These are phyloP conservation scores for Leptopilina myrica DNA, from an alignment of 2,888 invertebrate species.

Conservation along the genomic window DNA sequence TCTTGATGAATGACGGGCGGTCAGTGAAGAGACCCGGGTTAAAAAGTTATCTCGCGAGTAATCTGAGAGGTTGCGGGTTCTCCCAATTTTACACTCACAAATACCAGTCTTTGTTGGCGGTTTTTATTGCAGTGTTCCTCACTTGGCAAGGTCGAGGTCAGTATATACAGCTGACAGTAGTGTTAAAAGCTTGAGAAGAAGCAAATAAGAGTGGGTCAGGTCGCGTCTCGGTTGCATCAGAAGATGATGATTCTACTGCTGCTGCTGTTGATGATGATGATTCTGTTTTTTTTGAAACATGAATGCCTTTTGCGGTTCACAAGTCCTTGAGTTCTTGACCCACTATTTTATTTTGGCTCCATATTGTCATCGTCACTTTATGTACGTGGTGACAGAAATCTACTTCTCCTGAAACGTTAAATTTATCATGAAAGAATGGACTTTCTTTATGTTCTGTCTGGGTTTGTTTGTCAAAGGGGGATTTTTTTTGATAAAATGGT, in stretches of 20 bases:
- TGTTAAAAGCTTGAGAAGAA: constrained; percentile 58
- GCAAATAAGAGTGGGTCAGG: constrained; percentile 72
- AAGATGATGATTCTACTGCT: not conserved
- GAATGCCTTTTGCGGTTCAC: constrained; percentile 27
- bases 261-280: too few relatives aligned
- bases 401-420: too few relatives aligned
- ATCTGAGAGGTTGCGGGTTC: constrained; percentile 70
- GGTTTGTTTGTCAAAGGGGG: too few relatives aligned
- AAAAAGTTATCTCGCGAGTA: constrained; percentile 72
- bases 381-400: too few relatives aligned
- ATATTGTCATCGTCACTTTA: constrained; percentile 36
- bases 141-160: constrained; percentile 73
- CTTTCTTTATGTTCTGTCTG: too few relatives aligned
- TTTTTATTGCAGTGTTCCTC: constrained; percentile 66
- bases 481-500: too few relatives aligned
- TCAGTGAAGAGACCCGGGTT: constrained; percentile 68
- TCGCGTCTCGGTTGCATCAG: constrained; percentile 46
- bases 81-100: constrained; percentile 63
- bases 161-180: constrained; percentile 51
- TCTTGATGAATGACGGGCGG: constrained; percentile 75
- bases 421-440: too few relatives aligned
- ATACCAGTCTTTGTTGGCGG: constrained; percentile 47
- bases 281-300: not conserved
- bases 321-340: constrained; percentile 61
- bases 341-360: constrained; percentile 47